Evolutionary conservation across 1,140 invertebrate species (phyloP).

Genomic region (Drosophila willistoni): DNA sequence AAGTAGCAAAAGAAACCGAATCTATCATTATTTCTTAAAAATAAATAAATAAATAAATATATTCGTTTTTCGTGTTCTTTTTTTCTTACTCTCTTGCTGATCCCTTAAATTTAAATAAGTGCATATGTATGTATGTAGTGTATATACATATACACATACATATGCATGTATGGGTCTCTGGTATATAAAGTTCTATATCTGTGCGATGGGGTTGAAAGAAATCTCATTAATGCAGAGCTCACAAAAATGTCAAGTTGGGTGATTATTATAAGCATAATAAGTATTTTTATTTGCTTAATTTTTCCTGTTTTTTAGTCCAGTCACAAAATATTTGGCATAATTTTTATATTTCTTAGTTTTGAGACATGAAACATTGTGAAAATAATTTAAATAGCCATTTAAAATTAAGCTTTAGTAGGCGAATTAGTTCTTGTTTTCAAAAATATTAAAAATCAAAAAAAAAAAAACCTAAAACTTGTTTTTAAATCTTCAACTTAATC

Average conservation of each 20-base stretch:
- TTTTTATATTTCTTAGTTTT: too few species aligned
- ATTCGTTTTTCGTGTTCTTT: background rate
- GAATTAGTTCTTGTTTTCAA: too few species aligned
- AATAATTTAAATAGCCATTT: too few species aligned
- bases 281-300: constrained; percentile 29
- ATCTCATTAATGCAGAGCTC: constrained; percentile 55
- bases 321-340: too few species aligned
- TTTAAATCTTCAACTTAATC: too few species aligned
- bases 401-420: too few species aligned
- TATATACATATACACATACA: background rate
- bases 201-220: constrained; percentile 5
- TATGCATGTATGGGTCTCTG: background rate
- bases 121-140: too few species aligned
- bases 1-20: constrained; percentile 30
- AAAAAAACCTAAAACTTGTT: too few species aligned
- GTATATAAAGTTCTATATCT: background rate
- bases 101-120: background rate
- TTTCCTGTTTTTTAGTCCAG: too few species aligned
- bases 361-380: too few species aligned
- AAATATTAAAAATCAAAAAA: too few species aligned
- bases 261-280: constrained; percentile 53
- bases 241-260: constrained; percentile 44
- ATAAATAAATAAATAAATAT: constrained; percentile 27
- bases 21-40: constrained; percentile 42
- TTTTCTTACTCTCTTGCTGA: constrained; percentile 5